Evolutionary conservation across 2,113 vertebrate species (phyloP).

Genomic region (Oreochromis spilurus): DNA sequence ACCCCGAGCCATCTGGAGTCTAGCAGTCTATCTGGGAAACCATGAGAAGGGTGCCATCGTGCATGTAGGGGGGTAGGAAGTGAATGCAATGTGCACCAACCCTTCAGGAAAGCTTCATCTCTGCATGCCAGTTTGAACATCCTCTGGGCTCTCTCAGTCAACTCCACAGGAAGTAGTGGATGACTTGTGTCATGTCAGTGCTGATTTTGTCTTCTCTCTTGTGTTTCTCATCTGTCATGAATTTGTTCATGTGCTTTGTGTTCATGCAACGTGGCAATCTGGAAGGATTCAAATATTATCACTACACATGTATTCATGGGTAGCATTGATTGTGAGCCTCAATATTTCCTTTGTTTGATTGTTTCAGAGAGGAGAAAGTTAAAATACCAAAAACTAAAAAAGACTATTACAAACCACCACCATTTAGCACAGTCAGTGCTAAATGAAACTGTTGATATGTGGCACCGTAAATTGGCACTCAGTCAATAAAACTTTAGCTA

Average conservation of each 20-base stretch:
- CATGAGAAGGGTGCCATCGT: slow-evolving; percentile 37
- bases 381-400: not conserved
- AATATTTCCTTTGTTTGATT: not conserved
- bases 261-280: not conserved
- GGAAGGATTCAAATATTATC: not conserved
- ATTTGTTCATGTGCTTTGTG: not conserved
- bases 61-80: slow-evolving; percentile 71
- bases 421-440: not conserved
- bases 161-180: slow-evolving; percentile 62
- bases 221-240: not conserved
- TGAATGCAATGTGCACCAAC: slow-evolving; percentile 42
- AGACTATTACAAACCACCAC: not conserved
- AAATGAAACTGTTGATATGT: not conserved
- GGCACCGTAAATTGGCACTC: not conserved
- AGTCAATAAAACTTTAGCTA: not conserved
- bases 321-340: not conserved
- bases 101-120: slow-evolving; percentile 52
- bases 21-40: slow-evolving; percentile 65
- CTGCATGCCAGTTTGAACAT: slow-evolving; percentile 59
- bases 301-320: not conserved
- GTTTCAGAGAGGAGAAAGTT: not conserved
- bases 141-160: slow-evolving; percentile 42
- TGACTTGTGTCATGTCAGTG: slow-evolving; percentile 15
- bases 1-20: slow-evolving; percentile 82
- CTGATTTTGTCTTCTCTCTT: not conserved